A percentile compares a stretch with the other conserved stretches of the same genome.
Conservation (phyloP, 2,113 vertebrate genomes). For the Myrmecobius fasciatus region DNA sequence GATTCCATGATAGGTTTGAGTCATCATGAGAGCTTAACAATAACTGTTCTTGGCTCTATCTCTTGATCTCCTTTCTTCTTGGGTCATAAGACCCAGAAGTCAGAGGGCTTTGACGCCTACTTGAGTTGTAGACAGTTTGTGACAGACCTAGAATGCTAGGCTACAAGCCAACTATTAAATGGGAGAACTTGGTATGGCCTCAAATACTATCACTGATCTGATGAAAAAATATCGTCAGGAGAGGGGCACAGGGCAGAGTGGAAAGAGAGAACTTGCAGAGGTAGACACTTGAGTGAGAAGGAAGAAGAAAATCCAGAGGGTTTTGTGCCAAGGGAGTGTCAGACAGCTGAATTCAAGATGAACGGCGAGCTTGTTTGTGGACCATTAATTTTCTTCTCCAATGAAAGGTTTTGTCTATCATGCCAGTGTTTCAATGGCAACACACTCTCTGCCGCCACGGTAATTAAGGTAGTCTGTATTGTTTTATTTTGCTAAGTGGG, state of each 20-base stretch:
- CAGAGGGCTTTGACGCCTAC: neutral
- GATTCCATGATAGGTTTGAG: neutral
- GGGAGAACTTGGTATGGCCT: constrained; percentile 49
- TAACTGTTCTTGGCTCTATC: neutral
- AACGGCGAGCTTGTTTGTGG: constrained; percentile 54
- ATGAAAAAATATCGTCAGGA: constrained; percentile 47
- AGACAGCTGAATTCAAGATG: constrained; percentile 44
- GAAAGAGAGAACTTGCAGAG: neutral
- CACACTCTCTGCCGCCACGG: fast-evolving
- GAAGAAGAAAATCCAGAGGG: constrained; percentile 51
- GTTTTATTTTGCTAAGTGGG: neutral
- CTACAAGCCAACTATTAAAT: constrained; percentile 25
- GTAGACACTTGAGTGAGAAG: neutral
- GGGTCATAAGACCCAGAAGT: neutral
- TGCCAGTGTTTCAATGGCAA: constrained; percentile 44
- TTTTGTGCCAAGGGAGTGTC: constrained; percentile 16
- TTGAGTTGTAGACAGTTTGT: neutral
- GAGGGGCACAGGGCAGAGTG: constrained; percentile 14
- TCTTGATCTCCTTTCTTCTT: neutral
- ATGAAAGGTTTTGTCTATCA: constrained; percentile 51
- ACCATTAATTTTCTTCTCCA: constrained; percentile 59
- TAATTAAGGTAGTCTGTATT: constrained; percentile 6
- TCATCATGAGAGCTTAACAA: neutral
- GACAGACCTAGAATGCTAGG: neutral
- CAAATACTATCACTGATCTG: constrained; percentile 42